Evolutionary conservation across 1,140 invertebrate genomes (phyloP).

Genomic region (Drosophila kurseongensis): DNA sequence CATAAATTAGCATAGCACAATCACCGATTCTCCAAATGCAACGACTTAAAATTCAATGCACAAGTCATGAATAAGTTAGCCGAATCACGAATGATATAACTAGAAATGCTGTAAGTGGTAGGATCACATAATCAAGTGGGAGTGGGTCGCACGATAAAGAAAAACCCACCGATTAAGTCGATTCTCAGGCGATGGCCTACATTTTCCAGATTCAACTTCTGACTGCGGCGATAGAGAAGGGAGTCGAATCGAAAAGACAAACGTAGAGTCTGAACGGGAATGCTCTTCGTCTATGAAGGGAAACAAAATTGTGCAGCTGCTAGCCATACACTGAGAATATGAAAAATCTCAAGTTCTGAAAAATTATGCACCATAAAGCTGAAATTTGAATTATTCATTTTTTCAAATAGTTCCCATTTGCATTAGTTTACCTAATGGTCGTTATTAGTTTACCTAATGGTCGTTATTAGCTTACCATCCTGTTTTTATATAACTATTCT

Average conservation of each 20-base stretch:
- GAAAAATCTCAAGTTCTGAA: background rate
- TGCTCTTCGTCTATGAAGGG: constrained; percentile 27
- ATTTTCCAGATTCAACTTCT: constrained; percentile 42
- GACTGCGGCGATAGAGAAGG: background rate
- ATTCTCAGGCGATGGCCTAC: constrained; percentile 42
- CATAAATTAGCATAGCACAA: constrained; percentile 31
- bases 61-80: constrained; percentile 18
- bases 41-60: constrained; percentile 19
- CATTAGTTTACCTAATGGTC: too few relatives aligned
- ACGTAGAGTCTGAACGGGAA: background rate
- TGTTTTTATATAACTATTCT: too few relatives aligned
- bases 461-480: too few relatives aligned
- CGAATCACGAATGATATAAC: constrained; percentile 34
- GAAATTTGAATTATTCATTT: too few relatives aligned
- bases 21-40: background rate
- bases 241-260: background rate
- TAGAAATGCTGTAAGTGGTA: background rate
- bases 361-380: too few relatives aligned
- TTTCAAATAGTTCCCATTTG: too few relatives aligned
- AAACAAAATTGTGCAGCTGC: constrained; percentile 23
- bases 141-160: constrained; percentile 19
- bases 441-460: too few relatives aligned
- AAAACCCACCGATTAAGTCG: constrained; percentile 3
- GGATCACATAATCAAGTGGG: constrained; percentile 13
- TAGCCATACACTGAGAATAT: background rate